phyloP scores from a whole-genome alignment of 2,113 vertebrate genomes.

The Irena cyanogastra region DNA sequence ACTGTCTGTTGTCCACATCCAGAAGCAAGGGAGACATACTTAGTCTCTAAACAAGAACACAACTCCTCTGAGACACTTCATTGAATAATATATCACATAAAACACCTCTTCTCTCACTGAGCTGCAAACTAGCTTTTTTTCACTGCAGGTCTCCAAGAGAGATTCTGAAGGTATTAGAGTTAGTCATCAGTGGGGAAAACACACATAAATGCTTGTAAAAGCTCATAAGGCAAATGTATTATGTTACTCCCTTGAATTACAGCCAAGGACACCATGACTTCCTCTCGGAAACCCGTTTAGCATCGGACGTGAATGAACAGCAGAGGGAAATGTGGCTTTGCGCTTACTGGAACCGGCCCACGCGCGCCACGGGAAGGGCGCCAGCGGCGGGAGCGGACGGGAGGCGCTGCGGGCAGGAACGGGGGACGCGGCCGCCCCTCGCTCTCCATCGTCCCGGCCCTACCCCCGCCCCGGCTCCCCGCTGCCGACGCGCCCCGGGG shows the following conservation, averaged over 20 bases:
- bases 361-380: background rate
- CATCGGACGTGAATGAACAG: accelerated
- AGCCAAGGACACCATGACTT: background rate
- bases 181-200: background rate
- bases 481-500: too few species aligned
- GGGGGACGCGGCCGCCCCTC: background rate
- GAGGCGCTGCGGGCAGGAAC: background rate
- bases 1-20: background rate
- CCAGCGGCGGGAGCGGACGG: background rate
- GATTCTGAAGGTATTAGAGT: background rate
- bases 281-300: background rate
- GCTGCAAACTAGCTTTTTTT: background rate
- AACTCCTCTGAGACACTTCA: background rate
- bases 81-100: too few species aligned
- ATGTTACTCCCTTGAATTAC: background rate
- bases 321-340: background rate
- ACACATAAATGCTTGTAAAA: background rate
- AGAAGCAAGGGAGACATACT: background rate
- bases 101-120: accelerated
- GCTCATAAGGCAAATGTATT: background rate
- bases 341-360: background rate
- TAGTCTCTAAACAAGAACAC: background rate
- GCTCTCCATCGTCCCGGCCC: background rate
- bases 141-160: background rate
- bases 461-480: background rate